These are phyloP conservation scores for Hyposmocoma kahamanoa DNA, from an alignment of 1,140 invertebrate species.

Conservation along the genomic window DNA sequence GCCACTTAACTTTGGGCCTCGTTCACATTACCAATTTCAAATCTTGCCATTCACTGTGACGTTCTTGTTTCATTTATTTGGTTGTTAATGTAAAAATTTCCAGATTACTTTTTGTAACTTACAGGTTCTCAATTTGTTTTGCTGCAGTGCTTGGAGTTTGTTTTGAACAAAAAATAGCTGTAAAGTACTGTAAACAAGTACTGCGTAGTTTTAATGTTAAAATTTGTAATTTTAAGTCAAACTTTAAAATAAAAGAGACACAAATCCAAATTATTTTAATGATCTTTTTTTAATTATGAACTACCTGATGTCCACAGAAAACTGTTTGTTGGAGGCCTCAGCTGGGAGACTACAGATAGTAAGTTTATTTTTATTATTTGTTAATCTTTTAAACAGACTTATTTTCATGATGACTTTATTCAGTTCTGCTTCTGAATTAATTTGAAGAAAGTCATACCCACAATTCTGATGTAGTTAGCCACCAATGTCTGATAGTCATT, in stretches of 20 bases:
- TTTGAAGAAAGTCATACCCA: conserved; percentile 71
- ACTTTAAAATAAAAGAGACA: conserved; percentile 53
- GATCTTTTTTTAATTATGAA: conserved; percentile 37
- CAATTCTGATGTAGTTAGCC: conserved; percentile 43
- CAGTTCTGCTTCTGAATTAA: conserved; percentile 74
- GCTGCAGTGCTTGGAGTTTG: conserved; percentile 76
- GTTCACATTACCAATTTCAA: conserved; percentile 70
- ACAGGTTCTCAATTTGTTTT: conserved; percentile 74
- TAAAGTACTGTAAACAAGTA: conserved; percentile 76
- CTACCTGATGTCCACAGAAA: conserved; percentile 86
- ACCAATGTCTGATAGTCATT: background rate
- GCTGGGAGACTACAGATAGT: conserved; percentile 98
- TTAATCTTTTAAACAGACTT: conserved; percentile 7
- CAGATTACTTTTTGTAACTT: conserved; percentile 72
- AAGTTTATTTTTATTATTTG: conserved; percentile 73
- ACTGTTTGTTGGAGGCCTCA: conserved; percentile 97
- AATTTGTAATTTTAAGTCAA: conserved; percentile 68
- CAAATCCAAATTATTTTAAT: conserved; percentile 11
- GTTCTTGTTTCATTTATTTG: conserved; percentile 50
- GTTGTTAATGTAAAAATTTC: conserved; percentile 59
- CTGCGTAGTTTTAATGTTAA: conserved; percentile 74
- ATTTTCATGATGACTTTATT: conserved; percentile 61
- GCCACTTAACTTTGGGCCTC: conserved; percentile 74
- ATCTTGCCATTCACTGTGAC: conserved; percentile 73
- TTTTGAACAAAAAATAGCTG: conserved; percentile 71